These are phyloP conservation scores for Tichodroma muraria DNA, from an alignment of 2,113 vertebrate species.

Conservation along the genomic window DNA sequence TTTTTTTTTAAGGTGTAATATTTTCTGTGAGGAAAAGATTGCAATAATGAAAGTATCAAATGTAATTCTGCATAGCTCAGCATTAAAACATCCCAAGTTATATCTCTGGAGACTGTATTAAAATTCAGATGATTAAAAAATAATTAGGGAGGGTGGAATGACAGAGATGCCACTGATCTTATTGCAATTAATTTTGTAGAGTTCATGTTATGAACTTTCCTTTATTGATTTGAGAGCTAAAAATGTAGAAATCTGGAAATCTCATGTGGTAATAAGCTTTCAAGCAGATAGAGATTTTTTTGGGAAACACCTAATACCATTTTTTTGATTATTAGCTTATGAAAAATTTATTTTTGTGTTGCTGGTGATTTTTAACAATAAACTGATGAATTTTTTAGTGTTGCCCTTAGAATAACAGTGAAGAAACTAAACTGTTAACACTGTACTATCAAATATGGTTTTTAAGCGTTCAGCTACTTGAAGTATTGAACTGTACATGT, in stretches of 20 bases:
- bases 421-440: neutral
- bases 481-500: neutral
- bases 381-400: neutral
- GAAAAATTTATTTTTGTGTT: neutral
- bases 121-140: conserved; percentile 9
- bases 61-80: neutral
- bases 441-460: neutral
- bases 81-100: neutral
- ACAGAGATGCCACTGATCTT: neutral
- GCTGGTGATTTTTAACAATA: neutral
- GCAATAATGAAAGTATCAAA: neutral
- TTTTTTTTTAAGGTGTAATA: neutral
- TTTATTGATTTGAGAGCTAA: neutral
- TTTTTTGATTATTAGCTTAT: neutral
- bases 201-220: neutral
- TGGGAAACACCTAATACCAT: neutral
- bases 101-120: neutral
- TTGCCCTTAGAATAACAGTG: neutral
- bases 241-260: neutral
- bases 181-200: neutral
- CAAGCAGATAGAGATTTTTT: neutral
- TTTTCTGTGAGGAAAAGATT: neutral
- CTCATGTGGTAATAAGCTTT: neutral
- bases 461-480: neutral
- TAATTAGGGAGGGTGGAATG: neutral